Evolutionary conservation across 1,140 invertebrate genomes (phyloP).

Genomic region (Zaprionus davidi): DNA sequence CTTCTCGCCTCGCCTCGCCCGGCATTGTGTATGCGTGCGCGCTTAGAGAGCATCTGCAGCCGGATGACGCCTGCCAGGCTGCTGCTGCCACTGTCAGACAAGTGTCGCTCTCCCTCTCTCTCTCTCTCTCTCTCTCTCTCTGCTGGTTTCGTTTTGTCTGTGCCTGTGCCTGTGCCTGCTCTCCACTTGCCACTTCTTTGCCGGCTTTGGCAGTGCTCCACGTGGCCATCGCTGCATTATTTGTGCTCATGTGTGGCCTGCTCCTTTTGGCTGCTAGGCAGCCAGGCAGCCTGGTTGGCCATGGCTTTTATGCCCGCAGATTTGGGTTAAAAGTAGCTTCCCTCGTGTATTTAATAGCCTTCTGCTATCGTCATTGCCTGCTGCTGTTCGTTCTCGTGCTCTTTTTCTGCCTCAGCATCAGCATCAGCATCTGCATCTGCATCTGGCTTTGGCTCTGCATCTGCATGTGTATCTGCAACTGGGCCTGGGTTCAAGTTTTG

Average conservation of each 20-base stretch:
- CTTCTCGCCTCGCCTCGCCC: not conserved
- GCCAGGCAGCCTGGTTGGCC: constrained; percentile 6
- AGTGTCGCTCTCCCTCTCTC: constrained; percentile 46
- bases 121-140: not conserved
- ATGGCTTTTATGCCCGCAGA: constrained; percentile 76
- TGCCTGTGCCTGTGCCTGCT: constrained; percentile 3
- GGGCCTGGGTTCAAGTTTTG: constrained; percentile 1
- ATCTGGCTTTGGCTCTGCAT: constrained; percentile 32
- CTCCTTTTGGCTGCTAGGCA: constrained; percentile 21
- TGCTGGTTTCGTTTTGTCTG: not conserved
- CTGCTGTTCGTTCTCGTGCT: not conserved
- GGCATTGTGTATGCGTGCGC: constrained; percentile 32
- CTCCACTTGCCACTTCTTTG: constrained; percentile 19
- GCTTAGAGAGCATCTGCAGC: constrained; percentile 40
- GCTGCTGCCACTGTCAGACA: constrained; percentile 57
- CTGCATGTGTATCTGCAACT: constrained; percentile 29
- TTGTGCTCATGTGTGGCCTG: constrained; percentile 68
- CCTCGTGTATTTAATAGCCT: constrained; percentile 80
- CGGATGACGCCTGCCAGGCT: constrained; percentile 68
- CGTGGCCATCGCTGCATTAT: constrained; percentile 64
- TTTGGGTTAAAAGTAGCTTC: constrained; percentile 81
- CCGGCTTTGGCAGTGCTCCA: constrained; percentile 70
- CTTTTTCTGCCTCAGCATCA: not conserved
- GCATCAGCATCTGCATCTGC: not conserved
- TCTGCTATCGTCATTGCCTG: constrained; percentile 31